Conservation (phyloP, 2,113 vertebrate genomes). For the Chaetura pelagica region DNA sequence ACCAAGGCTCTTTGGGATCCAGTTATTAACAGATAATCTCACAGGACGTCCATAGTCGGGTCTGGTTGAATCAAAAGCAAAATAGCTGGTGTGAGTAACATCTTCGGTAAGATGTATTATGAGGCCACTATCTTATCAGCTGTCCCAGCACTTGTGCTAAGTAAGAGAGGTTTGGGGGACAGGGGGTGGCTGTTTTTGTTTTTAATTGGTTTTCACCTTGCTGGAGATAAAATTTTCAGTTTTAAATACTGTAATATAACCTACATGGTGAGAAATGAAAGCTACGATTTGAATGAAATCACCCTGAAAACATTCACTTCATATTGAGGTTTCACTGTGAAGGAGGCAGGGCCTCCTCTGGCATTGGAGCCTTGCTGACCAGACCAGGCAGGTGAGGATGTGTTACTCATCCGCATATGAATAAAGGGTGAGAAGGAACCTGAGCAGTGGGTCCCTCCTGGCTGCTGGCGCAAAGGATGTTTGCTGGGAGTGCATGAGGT, state of each 20-base stretch:
- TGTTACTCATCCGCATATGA: rapidly evolving
- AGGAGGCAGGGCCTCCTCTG: neutral
- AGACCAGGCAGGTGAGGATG: neutral
- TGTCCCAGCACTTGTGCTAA: neutral
- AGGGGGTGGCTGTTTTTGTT: too few species aligned
- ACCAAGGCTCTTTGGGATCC: neutral
- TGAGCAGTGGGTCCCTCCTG: neutral
- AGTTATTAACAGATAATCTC: neutral
- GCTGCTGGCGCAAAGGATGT: neutral
- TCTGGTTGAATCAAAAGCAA: neutral
- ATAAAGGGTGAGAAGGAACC: neutral
- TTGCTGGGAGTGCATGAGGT: neutral
- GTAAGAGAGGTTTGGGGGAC: neutral
- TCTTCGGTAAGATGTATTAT: neutral
- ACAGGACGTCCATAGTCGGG: neutral
- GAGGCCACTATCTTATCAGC: neutral
- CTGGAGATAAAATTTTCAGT: neutral
- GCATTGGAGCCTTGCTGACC: neutral
- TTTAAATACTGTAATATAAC: neutral
- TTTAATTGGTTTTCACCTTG: neutral
- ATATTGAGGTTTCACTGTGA: rapidly evolving
- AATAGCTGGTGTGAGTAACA: neutral
- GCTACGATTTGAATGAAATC: neutral
- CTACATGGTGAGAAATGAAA: neutral
- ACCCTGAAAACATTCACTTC: neutral